These are phyloP conservation scores for Meteorus sp. DNA, from an alignment of 1,140 invertebrate species.

Conservation along the genomic window DNA sequence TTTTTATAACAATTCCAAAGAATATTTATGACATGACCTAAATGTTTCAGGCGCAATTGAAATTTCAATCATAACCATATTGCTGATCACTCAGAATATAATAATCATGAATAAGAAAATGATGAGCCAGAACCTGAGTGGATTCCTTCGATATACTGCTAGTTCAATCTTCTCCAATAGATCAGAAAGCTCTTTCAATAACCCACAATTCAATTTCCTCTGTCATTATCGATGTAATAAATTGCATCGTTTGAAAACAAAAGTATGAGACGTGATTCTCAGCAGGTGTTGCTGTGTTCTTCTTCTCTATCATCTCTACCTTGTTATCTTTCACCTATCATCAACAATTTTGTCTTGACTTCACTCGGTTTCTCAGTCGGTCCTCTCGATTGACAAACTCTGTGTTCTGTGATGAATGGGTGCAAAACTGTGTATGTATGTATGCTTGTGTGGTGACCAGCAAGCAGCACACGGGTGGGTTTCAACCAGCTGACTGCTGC, in stretches of 20 bases:
- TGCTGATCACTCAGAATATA: conserved; percentile 12
- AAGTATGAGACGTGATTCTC: conserved; percentile 1
- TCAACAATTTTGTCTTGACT: neutral
- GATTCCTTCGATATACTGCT: too few relatives aligned
- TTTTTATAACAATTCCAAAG: too few relatives aligned
- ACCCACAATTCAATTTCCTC: conserved; percentile 8
- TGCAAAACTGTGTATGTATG: conserved; percentile 39
- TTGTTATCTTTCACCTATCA: neutral
- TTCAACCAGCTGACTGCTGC: conserved; percentile 54
- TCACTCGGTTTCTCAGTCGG: conserved; percentile 35
- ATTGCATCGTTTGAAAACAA: conserved; percentile 7
- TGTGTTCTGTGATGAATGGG: conserved; percentile 45
- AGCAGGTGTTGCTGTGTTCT: too few relatives aligned
- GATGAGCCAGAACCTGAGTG: conserved; percentile 18
- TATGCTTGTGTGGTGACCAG: too few relatives aligned
- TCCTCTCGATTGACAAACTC: conserved; percentile 41
- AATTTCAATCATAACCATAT: neutral
- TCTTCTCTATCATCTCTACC: too few relatives aligned
- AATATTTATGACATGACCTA: too few relatives aligned
- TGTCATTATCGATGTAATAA: conserved; percentile 9
- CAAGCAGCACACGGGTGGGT: conserved; percentile 38
- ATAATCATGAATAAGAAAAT: conserved; percentile 14
- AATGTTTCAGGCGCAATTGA: neutral
- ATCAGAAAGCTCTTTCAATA: neutral
- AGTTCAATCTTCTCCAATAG: conserved; percentile 7